Evolutionary conservation across 2,888 invertebrate species (phyloP).

Genomic region (Escarpia spicata): DNA sequence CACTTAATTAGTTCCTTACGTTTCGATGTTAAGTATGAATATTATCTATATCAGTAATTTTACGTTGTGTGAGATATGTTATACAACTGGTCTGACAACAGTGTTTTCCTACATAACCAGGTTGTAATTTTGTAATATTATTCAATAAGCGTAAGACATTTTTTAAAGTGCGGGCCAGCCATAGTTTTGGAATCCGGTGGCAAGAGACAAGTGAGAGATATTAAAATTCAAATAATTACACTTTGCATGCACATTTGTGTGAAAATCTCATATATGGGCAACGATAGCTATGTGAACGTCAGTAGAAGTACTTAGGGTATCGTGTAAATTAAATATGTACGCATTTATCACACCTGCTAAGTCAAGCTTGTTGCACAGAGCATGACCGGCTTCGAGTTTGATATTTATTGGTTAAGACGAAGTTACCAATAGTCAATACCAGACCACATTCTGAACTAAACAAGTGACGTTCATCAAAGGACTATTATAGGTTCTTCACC

Average conservation of each 20-base stretch:
- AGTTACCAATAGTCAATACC: background rate
- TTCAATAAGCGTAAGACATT: background rate
- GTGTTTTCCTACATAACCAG: background rate
- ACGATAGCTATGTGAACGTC: background rate
- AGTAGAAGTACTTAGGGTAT: background rate
- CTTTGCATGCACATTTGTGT: background rate
- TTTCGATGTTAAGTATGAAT: background rate
- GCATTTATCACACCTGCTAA: background rate
- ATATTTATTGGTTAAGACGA: slow-evolving; percentile 5
- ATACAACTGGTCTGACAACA: background rate
- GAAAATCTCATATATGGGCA: background rate
- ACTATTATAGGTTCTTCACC: background rate
- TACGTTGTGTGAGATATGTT: background rate
- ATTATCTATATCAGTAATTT: background rate
- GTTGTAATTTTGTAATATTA: background rate
- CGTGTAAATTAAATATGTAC: background rate
- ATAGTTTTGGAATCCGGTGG: slow-evolving; percentile 16
- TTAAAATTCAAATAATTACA: background rate
- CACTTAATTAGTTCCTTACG: background rate
- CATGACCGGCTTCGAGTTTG: background rate
- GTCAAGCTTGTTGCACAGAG: background rate
- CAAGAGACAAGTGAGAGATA: slow-evolving; percentile 11
- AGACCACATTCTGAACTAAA: slow-evolving; percentile 10
- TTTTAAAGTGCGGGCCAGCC: background rate
- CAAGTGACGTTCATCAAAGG: background rate